phyloP scores from a whole-genome alignment of 2,113 vertebrate genomes.

The Amblyornis subalaris region DNA sequence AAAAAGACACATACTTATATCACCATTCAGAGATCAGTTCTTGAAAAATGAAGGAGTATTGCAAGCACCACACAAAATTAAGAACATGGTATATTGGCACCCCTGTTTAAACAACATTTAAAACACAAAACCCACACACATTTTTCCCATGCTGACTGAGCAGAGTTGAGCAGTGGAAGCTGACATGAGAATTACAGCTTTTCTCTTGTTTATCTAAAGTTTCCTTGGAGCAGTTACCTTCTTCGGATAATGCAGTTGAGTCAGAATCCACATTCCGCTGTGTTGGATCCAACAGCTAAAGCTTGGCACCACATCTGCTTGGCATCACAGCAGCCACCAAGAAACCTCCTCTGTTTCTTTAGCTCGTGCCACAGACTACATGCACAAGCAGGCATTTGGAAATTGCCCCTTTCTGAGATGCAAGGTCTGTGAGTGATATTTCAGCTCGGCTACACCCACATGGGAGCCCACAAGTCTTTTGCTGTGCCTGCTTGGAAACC shows the following conservation, averaged over 20 bases:
- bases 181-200: neutral
- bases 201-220: neutral
- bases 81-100: neutral
- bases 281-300: neutral
- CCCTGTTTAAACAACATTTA: neutral
- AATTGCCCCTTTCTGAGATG: neutral
- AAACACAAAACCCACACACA: neutral
- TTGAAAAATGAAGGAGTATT: neutral
- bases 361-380: neutral
- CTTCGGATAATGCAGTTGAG: neutral
- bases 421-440: neutral
- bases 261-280: neutral
- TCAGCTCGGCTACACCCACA: neutral
- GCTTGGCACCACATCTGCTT: neutral
- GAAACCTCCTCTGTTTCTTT: neutral
- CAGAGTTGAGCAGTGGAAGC: neutral
- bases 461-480: neutral
- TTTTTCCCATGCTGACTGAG: neutral
- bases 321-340: neutral
- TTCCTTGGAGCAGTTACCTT: constrained; percentile 28
- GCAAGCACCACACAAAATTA: neutral
- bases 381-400: neutral
- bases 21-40: neutral
- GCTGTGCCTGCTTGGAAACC: neutral
- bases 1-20: neutral